A percentile compares a stretch with the other conserved stretches of the same genome.
Evolutionary conservation across 2,888 invertebrate species (phyloP).

Genomic region (Nebria brevicollis): DNA sequence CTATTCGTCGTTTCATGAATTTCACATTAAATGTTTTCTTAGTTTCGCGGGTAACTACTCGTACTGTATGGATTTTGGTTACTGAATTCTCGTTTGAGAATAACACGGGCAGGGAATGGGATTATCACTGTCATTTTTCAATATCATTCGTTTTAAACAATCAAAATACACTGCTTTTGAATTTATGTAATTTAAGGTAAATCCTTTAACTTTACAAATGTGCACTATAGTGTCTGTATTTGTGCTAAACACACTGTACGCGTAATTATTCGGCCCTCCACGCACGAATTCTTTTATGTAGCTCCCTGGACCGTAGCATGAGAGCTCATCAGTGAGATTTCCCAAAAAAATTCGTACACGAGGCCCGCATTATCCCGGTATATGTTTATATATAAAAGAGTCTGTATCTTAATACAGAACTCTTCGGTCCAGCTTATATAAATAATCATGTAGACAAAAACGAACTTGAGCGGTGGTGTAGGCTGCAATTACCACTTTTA

Average conservation of each 20-base stretch:
- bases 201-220: too few species aligned
- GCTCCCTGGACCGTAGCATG: too few species aligned
- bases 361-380: too few species aligned
- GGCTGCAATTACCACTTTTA: conserved; percentile 56
- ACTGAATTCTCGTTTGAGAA: background rate
- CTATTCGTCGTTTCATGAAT: background rate
- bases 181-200: conserved; percentile 48
- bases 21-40: conserved; percentile 10
- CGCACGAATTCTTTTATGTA: too few species aligned
- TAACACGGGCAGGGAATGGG: background rate
- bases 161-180: conserved; percentile 46
- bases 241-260: too few species aligned
- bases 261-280: too few species aligned
- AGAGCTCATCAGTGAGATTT: too few species aligned
- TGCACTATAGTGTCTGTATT: too few species aligned
- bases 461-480: conserved; percentile 52
- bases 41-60: conserved; percentile 1
- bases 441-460: conserved; percentile 41
- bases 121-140: background rate
- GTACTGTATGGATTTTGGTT: background rate
- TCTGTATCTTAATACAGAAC: too few species aligned
- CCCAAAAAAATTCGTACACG: too few species aligned
- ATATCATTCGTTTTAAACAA: conserved; percentile 17
- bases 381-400: too few species aligned
- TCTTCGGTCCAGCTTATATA: conserved; percentile 54